Evolutionary conservation across 2,888 invertebrate species (phyloP), one percentile per base, ranked within the genome.

Genomic region (Lissocephala sabroskyi): DNA sequence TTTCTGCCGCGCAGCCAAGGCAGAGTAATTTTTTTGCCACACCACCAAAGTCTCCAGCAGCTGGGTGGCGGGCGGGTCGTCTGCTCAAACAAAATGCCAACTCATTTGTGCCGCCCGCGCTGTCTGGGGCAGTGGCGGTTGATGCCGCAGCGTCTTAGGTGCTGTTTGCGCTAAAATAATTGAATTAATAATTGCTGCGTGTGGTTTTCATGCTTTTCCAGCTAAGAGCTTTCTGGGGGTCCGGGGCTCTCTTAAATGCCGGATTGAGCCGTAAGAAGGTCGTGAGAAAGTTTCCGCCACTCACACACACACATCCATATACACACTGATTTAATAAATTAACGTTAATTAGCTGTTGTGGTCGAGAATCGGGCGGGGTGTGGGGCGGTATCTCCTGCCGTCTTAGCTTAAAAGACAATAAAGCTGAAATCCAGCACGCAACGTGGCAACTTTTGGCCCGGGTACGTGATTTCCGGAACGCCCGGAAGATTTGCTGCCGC

Each of bases 151-250:
- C 56, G 65, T 66, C 76, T 76, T 60, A 76, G 76, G 74, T 76
- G 74, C 67, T 79, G 79, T 78, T 81, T 79, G 70, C 75, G 80
- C 80, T 70, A 65, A 79, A 79, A 80, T 80, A 80, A 80, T 80
- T 80, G 79, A 80, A 80, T 80, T 81, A 80, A 81, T 81, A 80
- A 80, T 79, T 81, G 79, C 81, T 81, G 79, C 82, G 80, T 80
- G 80, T 79, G 82, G 81, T 80, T 80, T 81, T 77, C 80, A 80
- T 78, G 68, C 71, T 81, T 77, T 79, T 56, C 60, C 65, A 75
- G 80, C 81, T 81, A 79, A 73, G 74, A 56, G 59, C 58, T 10
- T 11, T 13, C 55, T 29, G 45, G 30, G 47, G 19, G 42, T 29
- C 41, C n/a, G 37, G 10, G n/a, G n/a, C n/a, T n/a, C n/a, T n/a